These are phyloP conservation scores for Pristionchus fissidentatus DNA, from an alignment of 2,888 invertebrate genomes.

Conservation along the genomic window DNA sequence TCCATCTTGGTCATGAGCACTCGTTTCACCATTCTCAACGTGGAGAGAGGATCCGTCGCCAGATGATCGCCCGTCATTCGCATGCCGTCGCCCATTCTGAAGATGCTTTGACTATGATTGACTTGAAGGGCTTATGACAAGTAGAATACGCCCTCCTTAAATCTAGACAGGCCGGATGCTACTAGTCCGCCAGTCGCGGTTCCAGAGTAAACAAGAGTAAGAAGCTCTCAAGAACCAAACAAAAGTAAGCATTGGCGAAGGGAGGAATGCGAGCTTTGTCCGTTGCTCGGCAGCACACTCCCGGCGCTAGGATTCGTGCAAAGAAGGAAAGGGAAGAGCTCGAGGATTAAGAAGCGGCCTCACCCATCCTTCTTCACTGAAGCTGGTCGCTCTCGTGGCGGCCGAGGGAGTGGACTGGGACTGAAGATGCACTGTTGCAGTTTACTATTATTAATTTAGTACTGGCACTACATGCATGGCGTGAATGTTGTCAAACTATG, in stretches of 20 bases:
- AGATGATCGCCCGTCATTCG: constrained; percentile 51
- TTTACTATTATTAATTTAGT: background rate
- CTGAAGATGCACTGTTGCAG: background rate
- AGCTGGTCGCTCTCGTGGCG: background rate
- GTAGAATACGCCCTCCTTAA: no score
- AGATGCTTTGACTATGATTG: no score
- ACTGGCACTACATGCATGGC: no score
- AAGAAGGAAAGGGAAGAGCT: background rate
- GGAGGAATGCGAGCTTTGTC: no score
- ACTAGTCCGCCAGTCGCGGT: no score
- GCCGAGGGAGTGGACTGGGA: background rate
- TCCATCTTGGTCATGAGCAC: constrained; percentile 62
- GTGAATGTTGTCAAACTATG: no score
- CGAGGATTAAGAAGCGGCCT: background rate
- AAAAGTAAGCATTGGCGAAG: no score
- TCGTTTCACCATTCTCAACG: constrained; percentile 63
- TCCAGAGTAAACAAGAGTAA: no score
- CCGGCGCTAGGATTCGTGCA: background rate
- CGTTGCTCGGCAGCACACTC: background rate
- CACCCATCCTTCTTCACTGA: constrained; percentile 19
- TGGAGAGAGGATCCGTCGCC: constrained; percentile 63
- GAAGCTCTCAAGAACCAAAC: no score
- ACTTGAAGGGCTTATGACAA: no score
- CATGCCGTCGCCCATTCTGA: constrained; percentile 67
- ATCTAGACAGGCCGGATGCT: no score